A percentile compares a stretch with the other conserved stretches of the same genome.
These are phyloP conservation scores for Drosophila neocordata DNA, from an alignment of 1,140 invertebrate genomes.

Conservation along the genomic window DNA sequence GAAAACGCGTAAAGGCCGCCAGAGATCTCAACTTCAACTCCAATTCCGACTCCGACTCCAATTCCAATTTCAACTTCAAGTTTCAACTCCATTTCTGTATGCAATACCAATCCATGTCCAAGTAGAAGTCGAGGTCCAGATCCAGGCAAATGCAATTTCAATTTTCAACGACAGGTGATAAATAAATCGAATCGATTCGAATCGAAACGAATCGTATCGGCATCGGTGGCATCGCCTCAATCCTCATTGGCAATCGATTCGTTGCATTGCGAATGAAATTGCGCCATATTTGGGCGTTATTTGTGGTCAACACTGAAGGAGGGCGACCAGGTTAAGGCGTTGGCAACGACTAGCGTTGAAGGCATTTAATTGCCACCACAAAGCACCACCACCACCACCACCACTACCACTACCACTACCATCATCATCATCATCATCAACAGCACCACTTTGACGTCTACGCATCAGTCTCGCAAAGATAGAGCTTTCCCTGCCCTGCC, in stretches of 20 bases:
- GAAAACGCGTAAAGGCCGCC: too few relatives aligned
- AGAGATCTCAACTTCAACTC: not conserved
- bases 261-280: conserved; percentile 75
- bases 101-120: not conserved
- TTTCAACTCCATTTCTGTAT: not conserved
- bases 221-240: conserved; percentile 46
- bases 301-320: conserved; percentile 52
- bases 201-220: conserved; percentile 67
- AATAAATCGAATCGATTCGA: conserved; percentile 79
- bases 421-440: not conserved
- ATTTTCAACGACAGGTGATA: conserved; percentile 81
- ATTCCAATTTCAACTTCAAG: not conserved
- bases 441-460: conserved; percentile 60
- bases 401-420: conserved; percentile 24
- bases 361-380: conserved; percentile 78
- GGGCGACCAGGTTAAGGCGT: conserved; percentile 47
- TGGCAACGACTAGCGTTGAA: conserved; percentile 57
- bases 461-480: conserved; percentile 38
- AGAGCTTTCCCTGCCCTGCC: not conserved
- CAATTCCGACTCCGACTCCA: not conserved
- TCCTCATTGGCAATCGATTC: conserved; percentile 63
- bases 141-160: conserved; percentile 75
- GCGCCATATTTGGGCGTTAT: conserved; percentile 81
- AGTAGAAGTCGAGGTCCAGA: not conserved
- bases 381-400: not conserved